Percentiles rank a stretch among this genome's conserved stretches.
Conservation (phyloP, 1,140 invertebrate genomes). For the Drosophila arawakana region DNA sequence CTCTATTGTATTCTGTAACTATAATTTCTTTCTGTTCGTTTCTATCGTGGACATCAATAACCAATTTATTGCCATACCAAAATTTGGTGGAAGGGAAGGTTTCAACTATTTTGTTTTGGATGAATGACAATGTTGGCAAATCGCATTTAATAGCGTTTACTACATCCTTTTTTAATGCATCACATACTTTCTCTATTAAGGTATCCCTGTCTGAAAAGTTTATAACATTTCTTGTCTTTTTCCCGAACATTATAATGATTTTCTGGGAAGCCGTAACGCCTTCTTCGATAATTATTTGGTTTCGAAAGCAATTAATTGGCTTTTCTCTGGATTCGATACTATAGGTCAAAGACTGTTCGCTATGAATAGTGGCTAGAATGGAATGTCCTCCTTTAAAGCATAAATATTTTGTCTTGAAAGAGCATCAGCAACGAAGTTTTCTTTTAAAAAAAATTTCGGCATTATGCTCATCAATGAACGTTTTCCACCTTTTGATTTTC, state of each 20-base stretch:
- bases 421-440: neutral
- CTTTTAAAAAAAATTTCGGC: neutral
- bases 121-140: too few relatives aligned
- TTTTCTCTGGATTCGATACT: neutral
- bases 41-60: slow-evolving; percentile 9
- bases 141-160: too few relatives aligned
- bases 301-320: neutral
- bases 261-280: neutral
- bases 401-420: too few relatives aligned
- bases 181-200: too few relatives aligned
- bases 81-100: slow-evolving; percentile 21
- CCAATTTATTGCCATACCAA: slow-evolving; percentile 19
- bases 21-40: slow-evolving; percentile 26
- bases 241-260: neutral
- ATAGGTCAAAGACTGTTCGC: too few relatives aligned
- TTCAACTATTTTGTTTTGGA: too few relatives aligned
- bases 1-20: slow-evolving; percentile 10
- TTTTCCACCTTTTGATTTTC: neutral
- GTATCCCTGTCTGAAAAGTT: too few relatives aligned
- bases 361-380: too few relatives aligned
- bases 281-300: too few relatives aligned
- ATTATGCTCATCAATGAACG: slow-evolving; percentile 1
- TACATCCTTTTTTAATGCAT: too few relatives aligned
- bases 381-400: too few relatives aligned
- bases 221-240: too few relatives aligned